Conservation (phyloP, 2,888 invertebrate genomes). For the Agrochola litura region DNA sequence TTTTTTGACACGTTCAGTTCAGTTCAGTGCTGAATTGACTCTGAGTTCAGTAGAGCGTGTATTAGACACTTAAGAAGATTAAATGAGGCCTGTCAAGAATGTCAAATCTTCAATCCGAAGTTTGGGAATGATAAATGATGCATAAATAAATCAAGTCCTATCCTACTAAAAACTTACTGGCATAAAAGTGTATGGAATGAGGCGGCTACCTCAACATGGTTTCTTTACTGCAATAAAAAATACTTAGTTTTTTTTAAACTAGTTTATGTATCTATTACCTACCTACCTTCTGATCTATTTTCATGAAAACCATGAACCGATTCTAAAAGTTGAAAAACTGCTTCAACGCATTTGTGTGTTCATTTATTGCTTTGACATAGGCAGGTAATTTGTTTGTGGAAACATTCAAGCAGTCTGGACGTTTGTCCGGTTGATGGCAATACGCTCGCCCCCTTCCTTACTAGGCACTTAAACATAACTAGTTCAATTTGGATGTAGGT, state of each 20-base stretch:
- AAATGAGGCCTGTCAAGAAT: conserved; percentile 80
- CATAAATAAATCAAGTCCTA: conserved; percentile 77
- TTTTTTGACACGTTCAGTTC: conserved; percentile 41
- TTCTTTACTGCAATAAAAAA: background rate
- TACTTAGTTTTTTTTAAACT: background rate
- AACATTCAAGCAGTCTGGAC: background rate
- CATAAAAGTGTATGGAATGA: conserved; percentile 68
- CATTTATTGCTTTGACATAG: background rate
- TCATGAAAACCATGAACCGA: background rate
- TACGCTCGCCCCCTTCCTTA: background rate
- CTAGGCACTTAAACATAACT: background rate
- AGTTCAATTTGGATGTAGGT: background rate
- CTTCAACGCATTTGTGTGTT: background rate
- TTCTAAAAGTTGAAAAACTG: background rate
- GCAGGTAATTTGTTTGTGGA: background rate
- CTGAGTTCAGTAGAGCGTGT: conserved; percentile 74
- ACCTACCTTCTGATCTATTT: background rate
- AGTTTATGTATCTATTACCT: background rate
- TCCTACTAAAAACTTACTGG: conserved; percentile 76
- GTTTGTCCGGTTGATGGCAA: no score
- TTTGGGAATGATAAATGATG: conserved; percentile 80
- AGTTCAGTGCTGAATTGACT: conserved; percentile 67
- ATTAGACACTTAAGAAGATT: conserved; percentile 81
- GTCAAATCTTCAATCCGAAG: conserved; percentile 82
- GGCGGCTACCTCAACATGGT: conserved; percentile 27